These are phyloP conservation scores for Pygoscelis antarcticus DNA, from an alignment of 2,113 vertebrate species.

Conservation along the genomic window DNA sequence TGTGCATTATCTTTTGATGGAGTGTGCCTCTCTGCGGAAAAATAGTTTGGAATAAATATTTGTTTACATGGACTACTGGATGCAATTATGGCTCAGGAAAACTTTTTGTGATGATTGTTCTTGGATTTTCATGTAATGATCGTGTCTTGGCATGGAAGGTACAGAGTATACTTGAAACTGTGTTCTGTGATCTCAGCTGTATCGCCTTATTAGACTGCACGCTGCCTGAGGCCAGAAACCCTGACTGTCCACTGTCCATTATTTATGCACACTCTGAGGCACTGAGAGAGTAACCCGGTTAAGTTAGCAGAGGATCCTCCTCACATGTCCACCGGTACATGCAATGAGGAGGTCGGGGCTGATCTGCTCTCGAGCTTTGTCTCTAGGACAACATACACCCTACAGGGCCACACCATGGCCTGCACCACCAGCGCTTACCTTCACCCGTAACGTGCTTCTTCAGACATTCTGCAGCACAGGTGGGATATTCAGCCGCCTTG, in stretches of 20 bases:
- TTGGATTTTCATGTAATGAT: neutral
- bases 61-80: neutral
- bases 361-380: neutral
- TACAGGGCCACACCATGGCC: neutral
- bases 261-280: neutral
- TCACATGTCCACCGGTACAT: accelerated
- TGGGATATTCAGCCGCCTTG: neutral
- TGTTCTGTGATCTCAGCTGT: neutral
- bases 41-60: neutral
- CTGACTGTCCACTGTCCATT: neutral
- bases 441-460: neutral
- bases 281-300: neutral
- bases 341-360: neutral
- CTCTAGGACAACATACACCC: neutral
- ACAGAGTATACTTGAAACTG: neutral
- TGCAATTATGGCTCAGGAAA: neutral
- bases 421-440: neutral
- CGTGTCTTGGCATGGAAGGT: neutral
- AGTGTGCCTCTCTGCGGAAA: neutral
- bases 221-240: neutral
- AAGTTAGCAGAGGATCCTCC: neutral
- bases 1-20: neutral
- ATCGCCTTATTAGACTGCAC: neutral
- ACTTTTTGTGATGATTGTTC: neutral
- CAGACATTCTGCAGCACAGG: neutral